Conservation (phyloP, 2,888 invertebrate species). For the Sarcophaga caerulescens region DNA sequence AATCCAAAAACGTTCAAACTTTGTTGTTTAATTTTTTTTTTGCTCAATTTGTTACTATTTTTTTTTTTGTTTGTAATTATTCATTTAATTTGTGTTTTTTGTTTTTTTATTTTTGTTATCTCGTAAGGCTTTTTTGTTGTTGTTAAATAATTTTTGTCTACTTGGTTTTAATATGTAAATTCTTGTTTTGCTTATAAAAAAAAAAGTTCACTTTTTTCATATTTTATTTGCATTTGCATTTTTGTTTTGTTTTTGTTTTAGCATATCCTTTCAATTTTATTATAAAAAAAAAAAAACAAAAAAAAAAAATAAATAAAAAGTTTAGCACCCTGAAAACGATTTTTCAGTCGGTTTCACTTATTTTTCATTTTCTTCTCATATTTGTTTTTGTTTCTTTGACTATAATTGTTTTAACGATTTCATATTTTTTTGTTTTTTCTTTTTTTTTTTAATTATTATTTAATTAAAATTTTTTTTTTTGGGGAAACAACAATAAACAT, state of each 20-base stretch:
- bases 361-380: constrained; percentile 35
- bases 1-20: constrained; percentile 81
- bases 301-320: neutral
- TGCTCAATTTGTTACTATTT: constrained; percentile 41
- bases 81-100: neutral
- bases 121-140: constrained; percentile 63
- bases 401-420: constrained; percentile 61
- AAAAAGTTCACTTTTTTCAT: constrained; percentile 63
- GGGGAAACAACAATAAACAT: constrained; percentile 59
- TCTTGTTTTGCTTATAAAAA: constrained; percentile 59
- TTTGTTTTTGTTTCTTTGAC: constrained; percentile 55
- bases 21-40: constrained; percentile 55
- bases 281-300: constrained; percentile 50
- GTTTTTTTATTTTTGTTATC: constrained; percentile 58
- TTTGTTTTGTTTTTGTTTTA: constrained; percentile 49
- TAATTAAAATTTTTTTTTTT: constrained; percentile 33
- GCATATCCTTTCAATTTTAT: constrained; percentile 35
- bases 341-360: constrained; percentile 79
- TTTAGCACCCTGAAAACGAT: constrained; percentile 81
- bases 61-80: constrained; percentile 14
- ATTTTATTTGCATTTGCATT: constrained; percentile 63
- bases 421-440: neutral
- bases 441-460: constrained; percentile 41
- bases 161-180: constrained; percentile 66
- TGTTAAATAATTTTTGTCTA: constrained; percentile 44